Percentiles rank a stretch among this genome's conserved stretches.
These are phyloP conservation scores for Scatophagus argus DNA, from an alignment of 2,113 vertebrate species.

Conservation along the genomic window DNA sequence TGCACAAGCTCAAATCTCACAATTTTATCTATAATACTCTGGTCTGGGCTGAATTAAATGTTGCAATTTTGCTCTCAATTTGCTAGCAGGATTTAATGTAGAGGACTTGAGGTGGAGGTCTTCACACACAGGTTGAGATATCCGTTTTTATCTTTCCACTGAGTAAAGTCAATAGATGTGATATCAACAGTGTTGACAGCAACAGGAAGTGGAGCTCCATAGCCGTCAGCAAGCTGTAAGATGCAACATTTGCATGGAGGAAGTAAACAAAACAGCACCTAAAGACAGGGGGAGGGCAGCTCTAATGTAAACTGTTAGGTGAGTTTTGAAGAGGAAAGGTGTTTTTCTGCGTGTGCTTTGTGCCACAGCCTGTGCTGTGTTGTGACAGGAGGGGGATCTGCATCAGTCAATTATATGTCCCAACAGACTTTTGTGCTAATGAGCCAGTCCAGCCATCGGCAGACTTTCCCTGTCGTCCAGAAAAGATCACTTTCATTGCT, in stretches of 20 bases:
- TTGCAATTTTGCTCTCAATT: background rate
- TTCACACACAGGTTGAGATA: slow-evolving; percentile 18
- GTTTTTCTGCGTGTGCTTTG: slow-evolving; percentile 68
- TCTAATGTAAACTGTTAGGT: slow-evolving; percentile 78
- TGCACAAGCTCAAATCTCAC: background rate
- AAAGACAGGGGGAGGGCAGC: slow-evolving; percentile 65
- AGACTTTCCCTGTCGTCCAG: slow-evolving; percentile 99
- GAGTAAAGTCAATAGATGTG: slow-evolving; percentile 61
- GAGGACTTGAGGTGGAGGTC: background rate
- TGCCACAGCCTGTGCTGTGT: slow-evolving; percentile 88
- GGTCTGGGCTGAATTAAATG: background rate
- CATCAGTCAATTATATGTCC: slow-evolving; percentile 99
- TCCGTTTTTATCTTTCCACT: slow-evolving; percentile 49
- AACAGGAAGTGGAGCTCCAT: slow-evolving; percentile 69
- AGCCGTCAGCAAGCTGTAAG: slow-evolving; percentile 74
- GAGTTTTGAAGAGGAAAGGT: slow-evolving; percentile 77
- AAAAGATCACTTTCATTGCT: slow-evolving; percentile 99
- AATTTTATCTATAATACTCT: background rate
- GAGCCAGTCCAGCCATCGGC: slow-evolving; percentile 98
- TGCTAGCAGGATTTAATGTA: background rate
- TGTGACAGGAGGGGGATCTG: slow-evolving; percentile 97
- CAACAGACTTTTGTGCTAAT: slow-evolving; percentile 99
- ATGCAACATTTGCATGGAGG: slow-evolving; percentile 83
- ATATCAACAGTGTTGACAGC: slow-evolving; percentile 67
- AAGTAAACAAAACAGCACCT: slow-evolving; percentile 79